phyloP scores from a whole-genome alignment of 1,140 invertebrate species.

The Drosophila biarmipes region DNA sequence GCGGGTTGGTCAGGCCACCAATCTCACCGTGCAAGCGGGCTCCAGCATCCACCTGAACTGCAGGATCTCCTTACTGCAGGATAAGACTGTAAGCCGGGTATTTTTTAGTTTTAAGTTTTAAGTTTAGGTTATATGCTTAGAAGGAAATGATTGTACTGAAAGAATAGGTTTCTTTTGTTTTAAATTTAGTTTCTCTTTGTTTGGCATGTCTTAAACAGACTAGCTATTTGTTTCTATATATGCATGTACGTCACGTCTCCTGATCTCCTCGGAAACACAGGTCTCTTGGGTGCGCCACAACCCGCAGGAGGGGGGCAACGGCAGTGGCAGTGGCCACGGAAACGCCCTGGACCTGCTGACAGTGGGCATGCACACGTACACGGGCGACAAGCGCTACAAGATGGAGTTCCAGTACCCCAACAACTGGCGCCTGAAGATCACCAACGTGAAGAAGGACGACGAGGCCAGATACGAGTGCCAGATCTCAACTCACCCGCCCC shows the following conservation, averaged over 20 bases:
- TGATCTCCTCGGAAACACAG: conserved; percentile 46
- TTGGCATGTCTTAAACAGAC: too few relatives aligned
- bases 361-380: conserved; percentile 89
- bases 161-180: too few relatives aligned
- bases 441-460: conserved; percentile 88
- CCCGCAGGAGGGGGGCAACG: conserved; percentile 86
- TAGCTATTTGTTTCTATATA: too few relatives aligned
- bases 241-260: too few relatives aligned
- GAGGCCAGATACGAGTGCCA: conserved; percentile 91
- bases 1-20: conserved; percentile 87
- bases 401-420: conserved; percentile 91
- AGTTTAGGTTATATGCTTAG: too few relatives aligned
- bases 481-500: conserved; percentile 91
- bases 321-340: conserved; percentile 82
- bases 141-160: too few relatives aligned
- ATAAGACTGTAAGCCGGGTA: conserved; percentile 93
- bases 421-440: conserved; percentile 90
- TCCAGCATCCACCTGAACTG: conserved; percentile 92
- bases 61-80: conserved; percentile 92
- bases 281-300: conserved; percentile 90
- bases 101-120: too few relatives aligned
- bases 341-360: conserved; percentile 88
- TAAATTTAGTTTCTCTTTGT: too few relatives aligned
- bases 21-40: conserved; percentile 92
- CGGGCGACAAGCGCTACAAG: conserved; percentile 90